Base-by-base conservation (phyloP, 2,797 vertebrate genomes). In the Malacoctenus gilli region DNA sequence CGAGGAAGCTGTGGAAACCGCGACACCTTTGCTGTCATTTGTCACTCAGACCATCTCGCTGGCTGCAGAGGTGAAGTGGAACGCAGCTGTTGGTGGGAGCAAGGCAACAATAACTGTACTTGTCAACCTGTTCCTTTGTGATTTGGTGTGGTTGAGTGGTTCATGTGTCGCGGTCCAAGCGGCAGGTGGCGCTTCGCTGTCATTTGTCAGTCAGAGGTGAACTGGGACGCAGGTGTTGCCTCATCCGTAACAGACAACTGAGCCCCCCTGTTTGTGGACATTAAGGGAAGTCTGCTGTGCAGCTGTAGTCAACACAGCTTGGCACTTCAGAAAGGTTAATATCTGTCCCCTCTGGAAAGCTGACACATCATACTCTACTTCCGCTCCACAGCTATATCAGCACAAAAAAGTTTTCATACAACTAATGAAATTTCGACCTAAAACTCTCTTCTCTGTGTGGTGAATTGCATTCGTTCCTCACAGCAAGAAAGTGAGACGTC, bases 181-280 rank as follows among this genome's bases (percentile, higher is more conserved):
- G 63, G 63, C 42, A 31, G 55, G 71, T 47, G 49, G 43, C 49
- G 21, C 55, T 61, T 57, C 2, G 25, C 59, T 77, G 82, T 76
- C 77, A 72, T 80, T 80, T 79, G 66, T 85, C 82, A 79, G 65
- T 80, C 75, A 59, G 68, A 51, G 58, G 77, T 69, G 74, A 72
- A 56, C 51, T 12, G 9, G 59, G 65, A 66, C 8, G 4, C 57
- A 72, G 70, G 56, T 62, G 49, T 31, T 19, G 56, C 36, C 64
- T 65, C 16, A 9, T 10, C 43, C 18, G 9, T 7, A 3, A 12
- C 30, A 64, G 62, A 73, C 48, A 13, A 70, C 54, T 16, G 54
- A 63, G 39, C 19, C 35, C 9, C 40, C 61, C 42, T 6, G 2
- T 55, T 48, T 65, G 44, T 37, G 56, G 55, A 46, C 74, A 22